These are phyloP conservation scores for Lampropteryx suffumata DNA, from an alignment of 2,888 invertebrate genomes.

Conservation along the genomic window DNA sequence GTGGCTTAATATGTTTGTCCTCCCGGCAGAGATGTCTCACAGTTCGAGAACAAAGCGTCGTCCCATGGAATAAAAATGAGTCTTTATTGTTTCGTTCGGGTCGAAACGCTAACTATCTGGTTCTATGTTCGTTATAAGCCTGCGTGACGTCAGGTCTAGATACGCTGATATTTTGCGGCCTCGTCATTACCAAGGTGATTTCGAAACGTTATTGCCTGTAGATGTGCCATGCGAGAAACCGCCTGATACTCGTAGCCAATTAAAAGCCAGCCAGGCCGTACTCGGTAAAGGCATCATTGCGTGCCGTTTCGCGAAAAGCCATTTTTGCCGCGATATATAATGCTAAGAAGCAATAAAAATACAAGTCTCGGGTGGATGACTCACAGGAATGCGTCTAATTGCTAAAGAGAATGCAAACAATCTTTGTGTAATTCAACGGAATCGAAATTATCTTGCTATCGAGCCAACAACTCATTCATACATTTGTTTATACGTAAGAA, in stretches of 20 bases:
- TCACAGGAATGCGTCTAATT: slow-evolving; percentile 77
- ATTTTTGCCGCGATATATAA: slow-evolving; percentile 60
- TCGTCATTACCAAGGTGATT: slow-evolving; percentile 59
- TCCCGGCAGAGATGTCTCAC: slow-evolving; percentile 19
- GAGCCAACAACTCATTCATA: neutral
- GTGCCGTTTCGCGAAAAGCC: slow-evolving; percentile 50
- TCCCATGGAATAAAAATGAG: slow-evolving; percentile 31
- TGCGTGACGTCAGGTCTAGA: slow-evolving; percentile 47
- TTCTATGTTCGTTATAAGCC: slow-evolving; percentile 49
- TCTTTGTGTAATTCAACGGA: slow-evolving; percentile 66
- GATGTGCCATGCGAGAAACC: slow-evolving; percentile 48
- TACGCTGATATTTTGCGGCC: slow-evolving; percentile 48
- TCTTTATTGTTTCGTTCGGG: slow-evolving; percentile 38
- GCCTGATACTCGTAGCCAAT: slow-evolving; percentile 41
- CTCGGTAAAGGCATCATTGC: slow-evolving; percentile 50
- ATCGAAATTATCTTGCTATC: slow-evolving; percentile 45
- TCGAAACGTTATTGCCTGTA: slow-evolving; percentile 51
- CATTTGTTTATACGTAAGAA: neutral
- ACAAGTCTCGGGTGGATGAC: slow-evolving; percentile 73
- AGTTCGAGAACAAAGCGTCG: slow-evolving; percentile 41
- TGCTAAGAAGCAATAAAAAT: slow-evolving; percentile 74
- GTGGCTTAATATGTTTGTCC: slow-evolving; percentile 24
- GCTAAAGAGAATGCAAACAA: slow-evolving; percentile 64
- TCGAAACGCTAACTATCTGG: slow-evolving; percentile 34
- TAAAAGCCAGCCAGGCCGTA: slow-evolving; percentile 37